Evolutionary conservation across 1,140 invertebrate species (phyloP).

Genomic region (Ditylenchus dipsaci): DNA sequence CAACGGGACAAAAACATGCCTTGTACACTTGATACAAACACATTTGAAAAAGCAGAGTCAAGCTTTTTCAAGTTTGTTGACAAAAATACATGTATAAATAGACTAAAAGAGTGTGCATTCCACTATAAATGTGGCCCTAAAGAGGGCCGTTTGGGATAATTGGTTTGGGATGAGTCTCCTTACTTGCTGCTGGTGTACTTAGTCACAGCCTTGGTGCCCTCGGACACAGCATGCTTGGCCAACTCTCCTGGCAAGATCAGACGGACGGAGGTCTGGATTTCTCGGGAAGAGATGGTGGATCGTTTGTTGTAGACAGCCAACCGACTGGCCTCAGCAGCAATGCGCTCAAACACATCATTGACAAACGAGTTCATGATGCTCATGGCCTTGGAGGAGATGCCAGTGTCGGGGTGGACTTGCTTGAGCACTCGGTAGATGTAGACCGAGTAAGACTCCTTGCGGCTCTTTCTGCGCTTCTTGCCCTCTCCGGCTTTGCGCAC

Average conservation of each 20-base stretch:
- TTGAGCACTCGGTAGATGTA: conserved; percentile 16
- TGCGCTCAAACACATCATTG: conserved; percentile 46
- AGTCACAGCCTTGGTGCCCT: conserved; percentile 63
- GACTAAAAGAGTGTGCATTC: neutral
- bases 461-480: conserved; percentile 51
- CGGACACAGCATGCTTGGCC: conserved; percentile 58
- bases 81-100: neutral
- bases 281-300: conserved; percentile 61
- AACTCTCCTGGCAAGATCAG: conserved; percentile 61
- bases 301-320: conserved; percentile 55
- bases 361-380: conserved; percentile 69
- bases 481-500: conserved; percentile 6
- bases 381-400: conserved; percentile 65
- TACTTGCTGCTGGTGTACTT: conserved; percentile 63
- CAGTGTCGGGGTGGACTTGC: conserved; percentile 56
- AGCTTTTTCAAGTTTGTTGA: too few species aligned
- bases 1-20: too few species aligned
- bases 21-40: too few species aligned
- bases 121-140: conserved; percentile 11
- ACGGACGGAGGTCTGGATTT: conserved; percentile 60
- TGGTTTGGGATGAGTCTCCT: conserved; percentile 1
- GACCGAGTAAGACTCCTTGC: conserved; percentile 13
- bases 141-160: conserved; percentile 31
- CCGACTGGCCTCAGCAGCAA: conserved; percentile 44
- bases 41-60: too few species aligned